These are phyloP conservation scores for Aphis craccivora DNA, from an alignment of 1,140 invertebrate genomes.

Conservation along the genomic window DNA sequence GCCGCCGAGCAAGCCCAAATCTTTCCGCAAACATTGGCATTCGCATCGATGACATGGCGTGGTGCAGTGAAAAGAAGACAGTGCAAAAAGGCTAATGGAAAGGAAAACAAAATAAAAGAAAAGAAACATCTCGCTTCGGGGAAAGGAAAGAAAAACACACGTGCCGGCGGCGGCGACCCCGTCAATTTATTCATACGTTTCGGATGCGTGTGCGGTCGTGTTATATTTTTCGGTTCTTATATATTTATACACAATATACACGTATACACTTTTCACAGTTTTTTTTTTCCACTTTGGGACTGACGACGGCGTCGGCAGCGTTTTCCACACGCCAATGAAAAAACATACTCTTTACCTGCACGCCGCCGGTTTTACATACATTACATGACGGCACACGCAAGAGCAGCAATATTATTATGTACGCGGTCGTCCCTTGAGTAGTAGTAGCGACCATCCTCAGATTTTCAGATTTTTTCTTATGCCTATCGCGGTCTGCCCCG, in stretches of 20 bases:
- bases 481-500: background rate
- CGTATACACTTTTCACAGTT: background rate
- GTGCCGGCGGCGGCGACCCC: background rate
- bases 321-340: background rate
- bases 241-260: no score
- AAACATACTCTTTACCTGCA: constrained; percentile 30
- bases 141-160: constrained; percentile 27
- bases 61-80: background rate
- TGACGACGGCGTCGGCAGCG: background rate
- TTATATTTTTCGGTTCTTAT: background rate
- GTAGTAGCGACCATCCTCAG: background rate
- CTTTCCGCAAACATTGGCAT: background rate
- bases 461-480: background rate
- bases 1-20: background rate
- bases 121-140: background rate
- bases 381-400: background rate
- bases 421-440: background rate
- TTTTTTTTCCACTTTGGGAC: constrained; percentile 10
- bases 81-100: background rate
- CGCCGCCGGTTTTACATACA: background rate
- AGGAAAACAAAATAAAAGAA: background rate
- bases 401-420: background rate
- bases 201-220: constrained; percentile 16
- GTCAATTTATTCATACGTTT: constrained; percentile 48
- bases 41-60: background rate